phyloP scores from a whole-genome alignment of 2,797 vertebrate genomes.

The Pantherophis alleghaniensis region DNA sequence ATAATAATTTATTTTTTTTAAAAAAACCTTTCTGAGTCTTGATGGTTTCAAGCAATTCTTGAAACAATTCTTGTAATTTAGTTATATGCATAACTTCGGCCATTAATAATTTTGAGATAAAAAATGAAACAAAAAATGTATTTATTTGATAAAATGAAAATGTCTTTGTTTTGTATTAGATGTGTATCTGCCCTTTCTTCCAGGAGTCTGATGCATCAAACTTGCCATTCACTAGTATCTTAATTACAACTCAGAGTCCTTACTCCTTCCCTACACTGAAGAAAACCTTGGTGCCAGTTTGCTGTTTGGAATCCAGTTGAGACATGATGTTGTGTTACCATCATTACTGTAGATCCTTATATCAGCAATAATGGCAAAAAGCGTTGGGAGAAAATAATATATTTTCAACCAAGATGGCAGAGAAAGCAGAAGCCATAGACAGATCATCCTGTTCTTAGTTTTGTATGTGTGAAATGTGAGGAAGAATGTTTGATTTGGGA shows the following conservation, averaged over 20 bases:
- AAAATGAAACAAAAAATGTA: background rate
- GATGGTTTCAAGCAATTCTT: too few species aligned
- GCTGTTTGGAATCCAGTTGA: background rate
- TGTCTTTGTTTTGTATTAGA: background rate
- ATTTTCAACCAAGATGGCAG: too few species aligned
- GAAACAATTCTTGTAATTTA: background rate
- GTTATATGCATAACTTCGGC: background rate
- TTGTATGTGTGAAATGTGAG: too few species aligned
- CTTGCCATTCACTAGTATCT: background rate
- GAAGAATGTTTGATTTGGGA: too few species aligned
- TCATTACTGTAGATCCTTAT: background rate
- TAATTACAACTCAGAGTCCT: background rate
- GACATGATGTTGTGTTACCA: background rate
- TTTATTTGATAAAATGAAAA: background rate
- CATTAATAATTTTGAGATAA: background rate
- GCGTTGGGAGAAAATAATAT: background rate
- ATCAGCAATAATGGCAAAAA: background rate
- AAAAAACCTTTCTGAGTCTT: too few species aligned
- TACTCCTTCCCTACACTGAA: background rate
- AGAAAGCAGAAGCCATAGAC: too few species aligned
- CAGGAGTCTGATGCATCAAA: background rate
- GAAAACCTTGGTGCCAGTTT: background rate
- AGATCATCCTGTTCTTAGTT: too few species aligned
- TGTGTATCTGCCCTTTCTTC: background rate
- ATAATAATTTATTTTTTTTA: too few species aligned